These are phyloP conservation scores for Hypotaenidia philippensis DNA, from an alignment of 2,797 vertebrate genomes.

Conservation along the genomic window DNA sequence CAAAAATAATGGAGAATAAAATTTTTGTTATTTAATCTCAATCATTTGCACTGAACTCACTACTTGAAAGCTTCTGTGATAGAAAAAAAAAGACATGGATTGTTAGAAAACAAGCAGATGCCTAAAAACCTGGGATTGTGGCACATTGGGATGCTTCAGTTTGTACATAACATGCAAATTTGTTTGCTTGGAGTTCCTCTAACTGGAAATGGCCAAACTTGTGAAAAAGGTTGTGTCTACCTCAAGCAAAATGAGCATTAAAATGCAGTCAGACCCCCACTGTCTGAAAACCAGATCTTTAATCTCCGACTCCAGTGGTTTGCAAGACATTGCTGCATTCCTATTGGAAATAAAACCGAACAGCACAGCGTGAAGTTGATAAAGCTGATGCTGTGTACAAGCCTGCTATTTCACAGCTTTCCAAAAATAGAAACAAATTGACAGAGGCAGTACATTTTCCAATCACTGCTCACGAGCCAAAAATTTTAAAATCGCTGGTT, in stretches of 20 bases:
- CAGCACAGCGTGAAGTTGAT: not conserved
- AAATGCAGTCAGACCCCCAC: not conserved
- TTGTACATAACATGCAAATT: not conserved
- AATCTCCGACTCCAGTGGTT: not conserved
- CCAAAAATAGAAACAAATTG: conserved; percentile 7
- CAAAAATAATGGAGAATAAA: not conserved
- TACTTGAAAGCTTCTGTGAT: not conserved
- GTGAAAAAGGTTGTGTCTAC: not conserved
- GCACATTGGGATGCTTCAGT: not conserved
- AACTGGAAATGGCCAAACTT: not conserved
- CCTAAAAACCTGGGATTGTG: not conserved
- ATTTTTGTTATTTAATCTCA: not conserved
- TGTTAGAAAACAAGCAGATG: not conserved
- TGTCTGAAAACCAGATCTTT: not conserved
- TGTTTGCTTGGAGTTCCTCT: not conserved
- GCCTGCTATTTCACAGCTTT: conserved; percentile 14
- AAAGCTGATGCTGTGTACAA: not conserved
- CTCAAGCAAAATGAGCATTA: not conserved
- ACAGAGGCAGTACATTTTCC: not conserved
- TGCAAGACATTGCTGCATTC: not conserved
- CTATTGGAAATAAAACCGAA: not conserved
- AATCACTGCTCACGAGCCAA: not conserved
- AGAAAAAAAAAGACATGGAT: not conserved
- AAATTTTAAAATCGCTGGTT: not conserved
- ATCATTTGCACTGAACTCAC: not conserved